Percentiles rank a stretch among this genome's conserved stretches.
phyloP scores from a whole-genome alignment of 2,888 invertebrate genomes.

The Xestoiulus laeticollis region DNA sequence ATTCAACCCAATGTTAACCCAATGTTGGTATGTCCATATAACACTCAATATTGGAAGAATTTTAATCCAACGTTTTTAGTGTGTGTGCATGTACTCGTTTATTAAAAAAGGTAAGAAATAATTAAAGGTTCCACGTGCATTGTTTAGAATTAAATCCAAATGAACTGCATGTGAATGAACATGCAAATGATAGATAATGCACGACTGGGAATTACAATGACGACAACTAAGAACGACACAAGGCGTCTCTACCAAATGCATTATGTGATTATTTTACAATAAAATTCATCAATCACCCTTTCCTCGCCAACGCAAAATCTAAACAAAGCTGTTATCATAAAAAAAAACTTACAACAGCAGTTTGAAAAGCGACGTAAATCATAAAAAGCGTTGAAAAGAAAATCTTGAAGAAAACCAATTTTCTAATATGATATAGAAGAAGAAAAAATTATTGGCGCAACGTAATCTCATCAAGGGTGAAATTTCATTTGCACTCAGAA shows the following conservation, averaged over 20 bases:
- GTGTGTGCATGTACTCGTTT: too few relatives aligned
- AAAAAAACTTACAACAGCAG: neutral
- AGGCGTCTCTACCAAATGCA: neutral
- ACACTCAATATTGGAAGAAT: too few relatives aligned
- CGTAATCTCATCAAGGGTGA: neutral
- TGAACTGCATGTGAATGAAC: too few relatives aligned
- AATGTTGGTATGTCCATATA: too few relatives aligned
- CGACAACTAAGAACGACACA: neutral
- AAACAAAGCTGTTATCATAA: neutral
- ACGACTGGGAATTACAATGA: neutral
- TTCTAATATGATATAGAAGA: neutral
- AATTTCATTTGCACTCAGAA: neutral
- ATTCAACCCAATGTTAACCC: too few relatives aligned
- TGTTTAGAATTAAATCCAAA: too few relatives aligned
- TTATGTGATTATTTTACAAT: neutral
- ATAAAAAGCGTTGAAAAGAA: neutral
- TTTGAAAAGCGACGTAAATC: neutral
- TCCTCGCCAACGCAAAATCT: neutral
- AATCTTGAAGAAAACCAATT: neutral
- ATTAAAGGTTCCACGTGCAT: too few relatives aligned
- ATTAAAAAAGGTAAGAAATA: too few relatives aligned
- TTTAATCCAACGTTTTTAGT: too few relatives aligned
- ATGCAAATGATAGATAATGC: neutral
- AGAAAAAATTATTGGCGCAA: neutral
- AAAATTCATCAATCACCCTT: constrained; percentile 16